Evolutionary conservation across 2,888 invertebrate genomes (phyloP).

Genomic region (Tethea ocularis): DNA sequence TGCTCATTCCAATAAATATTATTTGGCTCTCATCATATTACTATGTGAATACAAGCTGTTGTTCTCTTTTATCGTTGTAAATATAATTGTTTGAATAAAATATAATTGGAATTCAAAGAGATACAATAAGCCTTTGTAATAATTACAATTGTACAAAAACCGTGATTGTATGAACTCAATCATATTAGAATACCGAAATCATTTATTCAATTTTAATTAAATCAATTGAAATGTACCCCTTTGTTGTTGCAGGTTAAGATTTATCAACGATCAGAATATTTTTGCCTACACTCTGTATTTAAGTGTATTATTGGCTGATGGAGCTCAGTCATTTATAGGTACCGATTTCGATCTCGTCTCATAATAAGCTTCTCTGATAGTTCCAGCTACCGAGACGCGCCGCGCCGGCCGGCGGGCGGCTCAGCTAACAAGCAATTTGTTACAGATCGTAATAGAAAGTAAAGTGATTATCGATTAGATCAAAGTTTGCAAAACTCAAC

Average conservation of each 20-base stretch:
- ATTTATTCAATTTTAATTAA: background rate
- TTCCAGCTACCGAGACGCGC: background rate
- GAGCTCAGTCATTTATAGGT: background rate
- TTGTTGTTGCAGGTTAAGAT: background rate
- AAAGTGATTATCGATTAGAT: conserved; percentile 24
- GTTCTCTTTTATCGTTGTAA: background rate
- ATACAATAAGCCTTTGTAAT: background rate
- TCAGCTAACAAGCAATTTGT: conserved; percentile 10
- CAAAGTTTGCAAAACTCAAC: conserved; percentile 19
- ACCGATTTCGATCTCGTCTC: conserved; percentile 2
- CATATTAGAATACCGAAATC: background rate
- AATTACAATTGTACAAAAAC: background rate
- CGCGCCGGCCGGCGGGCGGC: background rate
- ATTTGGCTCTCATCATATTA: too few species aligned
- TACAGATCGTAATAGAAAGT: conserved; percentile 32
- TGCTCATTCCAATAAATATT: too few species aligned
- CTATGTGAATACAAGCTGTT: background rate
- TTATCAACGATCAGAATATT: background rate
- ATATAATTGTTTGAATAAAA: too few species aligned
- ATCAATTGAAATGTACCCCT: background rate
- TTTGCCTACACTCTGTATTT: background rate
- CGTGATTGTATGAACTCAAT: background rate
- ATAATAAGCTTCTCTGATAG: background rate
- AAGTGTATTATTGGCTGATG: background rate
- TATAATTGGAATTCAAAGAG: background rate